phyloP scores from a whole-genome alignment of 2,113 vertebrate species.

The Neotragus moschatus region DNA sequence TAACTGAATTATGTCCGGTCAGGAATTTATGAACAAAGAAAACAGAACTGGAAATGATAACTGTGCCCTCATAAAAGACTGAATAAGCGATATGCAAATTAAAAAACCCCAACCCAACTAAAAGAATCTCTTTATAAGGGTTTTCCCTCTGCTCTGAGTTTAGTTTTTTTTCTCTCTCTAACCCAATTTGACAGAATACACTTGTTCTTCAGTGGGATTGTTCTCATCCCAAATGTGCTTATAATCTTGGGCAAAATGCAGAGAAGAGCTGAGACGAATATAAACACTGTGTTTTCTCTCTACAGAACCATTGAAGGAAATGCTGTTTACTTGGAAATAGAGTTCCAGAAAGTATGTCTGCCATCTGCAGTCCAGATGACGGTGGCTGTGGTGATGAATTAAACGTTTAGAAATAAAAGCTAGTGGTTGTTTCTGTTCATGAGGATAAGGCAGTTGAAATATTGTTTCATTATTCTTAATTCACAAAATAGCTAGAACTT shows the following conservation, averaged over 20 bases:
- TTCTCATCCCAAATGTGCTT: background rate
- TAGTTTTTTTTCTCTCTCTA: constrained; percentile 1
- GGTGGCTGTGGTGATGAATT: background rate
- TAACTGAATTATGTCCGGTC: constrained; percentile 46
- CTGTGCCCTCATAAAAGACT: background rate
- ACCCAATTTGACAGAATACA: background rate
- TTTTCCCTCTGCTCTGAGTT: background rate
- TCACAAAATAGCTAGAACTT: background rate
- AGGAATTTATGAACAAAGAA: constrained; percentile 50
- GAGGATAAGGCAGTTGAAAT: constrained; percentile 1
- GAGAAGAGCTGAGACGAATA: background rate
- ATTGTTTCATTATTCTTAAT: background rate
- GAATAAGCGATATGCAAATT: background rate
- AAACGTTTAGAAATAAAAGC: constrained; percentile 31
- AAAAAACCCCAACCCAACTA: background rate
- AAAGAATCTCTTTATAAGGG: background rate
- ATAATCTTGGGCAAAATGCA: constrained; percentile 21
- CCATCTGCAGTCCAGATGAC: constrained; percentile 47
- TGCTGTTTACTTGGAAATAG: constrained; percentile 44
- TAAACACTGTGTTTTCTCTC: background rate
- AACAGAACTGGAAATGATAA: constrained; percentile 4
- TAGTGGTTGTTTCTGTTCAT: constrained; percentile 28
- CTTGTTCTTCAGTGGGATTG: background rate
- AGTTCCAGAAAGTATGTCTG: constrained; percentile 18
- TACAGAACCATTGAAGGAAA: constrained; percentile 12